Conservation (phyloP, 2,888 invertebrate genomes). For the Trichopoda pennipes region DNA sequence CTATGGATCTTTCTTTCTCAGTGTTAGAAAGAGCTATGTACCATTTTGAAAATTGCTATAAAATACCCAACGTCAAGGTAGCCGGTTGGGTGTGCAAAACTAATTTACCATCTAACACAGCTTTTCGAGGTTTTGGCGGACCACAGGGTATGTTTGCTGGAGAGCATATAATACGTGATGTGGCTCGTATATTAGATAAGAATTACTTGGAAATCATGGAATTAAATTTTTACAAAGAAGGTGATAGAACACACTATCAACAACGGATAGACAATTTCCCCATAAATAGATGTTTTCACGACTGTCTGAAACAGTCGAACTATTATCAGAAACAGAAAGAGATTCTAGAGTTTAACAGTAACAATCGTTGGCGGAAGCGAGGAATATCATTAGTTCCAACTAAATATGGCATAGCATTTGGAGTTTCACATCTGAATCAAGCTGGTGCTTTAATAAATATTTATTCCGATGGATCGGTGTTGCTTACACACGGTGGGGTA, state of each 20-base stretch:
- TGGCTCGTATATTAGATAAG: slow-evolving; percentile 87
- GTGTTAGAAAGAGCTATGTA: slow-evolving; percentile 91
- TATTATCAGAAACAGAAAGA: slow-evolving; percentile 83
- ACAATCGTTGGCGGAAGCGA: slow-evolving; percentile 92
- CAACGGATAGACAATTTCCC: slow-evolving; percentile 88
- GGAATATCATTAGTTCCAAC: slow-evolving; percentile 91
- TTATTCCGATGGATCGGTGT: slow-evolving; percentile 94
- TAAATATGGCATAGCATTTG: slow-evolving; percentile 92
- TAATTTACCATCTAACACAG: slow-evolving; percentile 95
- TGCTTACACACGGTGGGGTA: slow-evolving; percentile 94
- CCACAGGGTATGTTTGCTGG: slow-evolving; percentile 95
- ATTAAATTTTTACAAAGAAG: slow-evolving; percentile 90
- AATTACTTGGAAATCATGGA: slow-evolving; percentile 85
- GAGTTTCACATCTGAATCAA: slow-evolving; percentile 89
- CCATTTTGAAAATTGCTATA: slow-evolving; percentile 92
- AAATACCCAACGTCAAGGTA: slow-evolving; percentile 87
- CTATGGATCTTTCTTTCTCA: slow-evolving; percentile 89
- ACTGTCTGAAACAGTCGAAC: slow-evolving; percentile 87
- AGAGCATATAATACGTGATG: slow-evolving; percentile 89
- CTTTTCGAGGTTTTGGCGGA: slow-evolving; percentile 95
- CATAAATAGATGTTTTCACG: slow-evolving; percentile 88
- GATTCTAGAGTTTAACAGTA: slow-evolving; percentile 87
- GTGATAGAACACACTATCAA: slow-evolving; percentile 89
- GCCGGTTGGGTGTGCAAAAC: slow-evolving; percentile 91
- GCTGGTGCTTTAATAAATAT: slow-evolving; percentile 92